phyloP scores from a whole-genome alignment of 2,113 vertebrate genomes.

The Bettongia penicillata region DNA sequence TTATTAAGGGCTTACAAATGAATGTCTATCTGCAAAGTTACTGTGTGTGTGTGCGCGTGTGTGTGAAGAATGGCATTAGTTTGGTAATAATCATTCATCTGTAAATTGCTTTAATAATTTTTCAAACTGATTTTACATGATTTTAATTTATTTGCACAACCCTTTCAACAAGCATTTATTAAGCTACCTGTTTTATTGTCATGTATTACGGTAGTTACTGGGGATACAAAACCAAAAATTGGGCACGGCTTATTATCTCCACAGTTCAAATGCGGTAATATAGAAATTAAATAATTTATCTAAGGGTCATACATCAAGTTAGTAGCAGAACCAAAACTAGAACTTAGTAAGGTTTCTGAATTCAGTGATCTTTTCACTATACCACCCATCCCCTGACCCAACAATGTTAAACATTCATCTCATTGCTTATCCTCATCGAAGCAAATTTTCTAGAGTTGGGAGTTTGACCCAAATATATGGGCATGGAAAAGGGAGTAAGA shows the following conservation, averaged over 20 bases:
- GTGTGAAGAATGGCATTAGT: background rate
- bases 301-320: background rate
- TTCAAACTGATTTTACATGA: background rate
- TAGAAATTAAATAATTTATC: background rate
- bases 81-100: constrained; percentile 22
- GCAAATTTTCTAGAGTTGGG: background rate
- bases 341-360: background rate
- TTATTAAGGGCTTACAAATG: background rate
- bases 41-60: background rate
- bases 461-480: background rate
- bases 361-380: background rate
- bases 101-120: background rate
- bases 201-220: background rate
- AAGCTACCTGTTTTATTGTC: background rate
- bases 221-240: background rate
- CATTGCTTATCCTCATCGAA: background rate
- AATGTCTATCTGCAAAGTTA: background rate
- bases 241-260: background rate
- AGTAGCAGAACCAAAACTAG: constrained; percentile 20
- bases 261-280: background rate
- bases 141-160: background rate
- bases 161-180: background rate
- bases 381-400: background rate
- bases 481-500: background rate
- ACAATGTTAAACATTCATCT: background rate